phyloP scores from a whole-genome alignment of 64 coral and sea anemone genomes.

The Montipora foliosa region DNA sequence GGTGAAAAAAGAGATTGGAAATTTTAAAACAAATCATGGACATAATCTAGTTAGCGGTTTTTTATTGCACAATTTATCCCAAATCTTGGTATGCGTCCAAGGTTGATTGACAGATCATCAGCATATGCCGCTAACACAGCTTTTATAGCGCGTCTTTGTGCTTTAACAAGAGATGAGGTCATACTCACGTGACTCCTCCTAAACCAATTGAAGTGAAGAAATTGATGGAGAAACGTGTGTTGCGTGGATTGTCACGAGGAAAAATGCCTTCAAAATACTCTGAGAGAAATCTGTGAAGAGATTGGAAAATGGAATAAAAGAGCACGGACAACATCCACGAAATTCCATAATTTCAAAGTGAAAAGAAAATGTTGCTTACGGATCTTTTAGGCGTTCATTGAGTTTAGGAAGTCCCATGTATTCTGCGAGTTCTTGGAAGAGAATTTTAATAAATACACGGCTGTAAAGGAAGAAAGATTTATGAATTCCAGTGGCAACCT shows the following conservation, averaged over 20 bases:
- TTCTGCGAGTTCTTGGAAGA: slow-evolving; percentile 97
- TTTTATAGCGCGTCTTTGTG: no score
- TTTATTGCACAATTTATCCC: no score
- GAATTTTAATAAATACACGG: slow-evolving; percentile 97
- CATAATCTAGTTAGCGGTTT: no score
- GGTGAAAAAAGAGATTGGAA: no score
- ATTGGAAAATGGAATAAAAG: background rate
- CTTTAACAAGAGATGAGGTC: background rate
- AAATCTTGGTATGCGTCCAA: no score
- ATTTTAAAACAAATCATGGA: no score
- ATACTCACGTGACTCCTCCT: slow-evolving; percentile 96
- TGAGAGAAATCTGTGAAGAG: slow-evolving; percentile 67
- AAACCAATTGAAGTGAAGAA: slow-evolving; percentile 99
- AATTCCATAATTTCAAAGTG: background rate
- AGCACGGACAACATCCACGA: background rate
- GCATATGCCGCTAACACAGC: no score
- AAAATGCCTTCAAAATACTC: slow-evolving; percentile 98
- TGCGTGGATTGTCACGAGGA: slow-evolving; percentile 92
- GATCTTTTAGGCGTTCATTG: slow-evolving; percentile 95
- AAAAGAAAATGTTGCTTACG: slow-evolving; percentile 65
- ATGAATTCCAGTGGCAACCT: background rate
- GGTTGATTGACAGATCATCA: no score
- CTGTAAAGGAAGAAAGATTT: slow-evolving; percentile 34
- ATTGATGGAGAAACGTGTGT: slow-evolving; percentile 98
- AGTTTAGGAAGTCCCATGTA: slow-evolving; percentile 97